A percentile compares a stretch with the other conserved stretches of the same genome.
phyloP scores from a whole-genome alignment of 2,113 vertebrate species.

The Sorex fumeus region DNA sequence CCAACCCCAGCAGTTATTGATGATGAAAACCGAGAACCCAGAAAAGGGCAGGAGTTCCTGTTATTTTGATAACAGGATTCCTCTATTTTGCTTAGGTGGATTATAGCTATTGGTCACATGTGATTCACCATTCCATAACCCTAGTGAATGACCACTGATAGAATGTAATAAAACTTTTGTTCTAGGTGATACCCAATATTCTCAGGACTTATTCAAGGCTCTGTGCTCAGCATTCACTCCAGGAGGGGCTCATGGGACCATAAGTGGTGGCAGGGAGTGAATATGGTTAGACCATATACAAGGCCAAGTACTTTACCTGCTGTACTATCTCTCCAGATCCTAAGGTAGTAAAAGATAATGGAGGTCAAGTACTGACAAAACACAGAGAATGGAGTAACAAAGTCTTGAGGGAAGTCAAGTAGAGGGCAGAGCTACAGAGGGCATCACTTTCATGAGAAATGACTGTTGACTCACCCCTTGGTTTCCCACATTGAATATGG shows the following conservation, averaged over 20 bases:
- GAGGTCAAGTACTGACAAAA: neutral
- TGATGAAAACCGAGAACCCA: neutral
- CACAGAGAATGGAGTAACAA: neutral
- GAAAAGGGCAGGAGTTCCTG: neutral
- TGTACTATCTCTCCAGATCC: no score
- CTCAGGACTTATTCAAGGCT: no score
- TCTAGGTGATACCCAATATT: no score
- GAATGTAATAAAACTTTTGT: neutral
- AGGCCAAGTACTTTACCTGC: no score
- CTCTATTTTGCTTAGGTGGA: neutral
- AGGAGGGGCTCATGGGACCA: no score
- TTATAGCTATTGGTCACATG: neutral
- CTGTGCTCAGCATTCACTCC: no score
- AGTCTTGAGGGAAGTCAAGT: neutral
- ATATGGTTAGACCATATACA: no score
- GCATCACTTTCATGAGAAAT: constrained; percentile 20
- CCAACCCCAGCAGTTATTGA: neutral
- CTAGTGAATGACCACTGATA: neutral
- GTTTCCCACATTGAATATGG: neutral
- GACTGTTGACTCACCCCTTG: neutral
- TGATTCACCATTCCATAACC: neutral
- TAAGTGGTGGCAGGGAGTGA: neutral
- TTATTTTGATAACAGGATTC: neutral
- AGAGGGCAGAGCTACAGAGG: neutral
- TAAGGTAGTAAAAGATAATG: neutral